Evolutionary conservation across 1,140 invertebrate genomes (phyloP), one percentile per base, ranked within the genome.

Genomic region (Tenebrio molitor): DNA sequence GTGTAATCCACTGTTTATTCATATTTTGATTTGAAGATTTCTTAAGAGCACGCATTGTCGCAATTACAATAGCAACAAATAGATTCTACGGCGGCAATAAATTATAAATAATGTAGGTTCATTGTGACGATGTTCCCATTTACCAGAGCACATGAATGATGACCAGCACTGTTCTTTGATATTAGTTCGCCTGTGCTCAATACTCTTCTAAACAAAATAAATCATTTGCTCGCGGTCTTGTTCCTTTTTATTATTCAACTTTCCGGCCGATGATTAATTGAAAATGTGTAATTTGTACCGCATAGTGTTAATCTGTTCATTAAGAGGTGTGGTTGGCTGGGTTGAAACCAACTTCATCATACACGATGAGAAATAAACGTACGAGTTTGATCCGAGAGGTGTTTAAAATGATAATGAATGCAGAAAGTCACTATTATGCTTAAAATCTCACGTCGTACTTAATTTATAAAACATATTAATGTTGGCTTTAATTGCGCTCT

Each of bases 271-370:
- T 58, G 50, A 58, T 58, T 58, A 58, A 58, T 58, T 58, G 14
- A 23, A 58, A 58, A 14, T 58, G 50, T 58, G 50, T 58, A 58
- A 58, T 58, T 58, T 58, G 50, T 58, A 58, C 25, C 50, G 29
- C 50, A 29, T 50, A 58, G 50, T 58, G 50, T 29, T 58, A 58
- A 58, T 33, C 50, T 58, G 29, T 58, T 58, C 50, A 58, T 58
- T 29, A 58, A 29, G 23, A 58, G 50, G 50, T 58, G 50, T 58
- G 50, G 50, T 21, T 58, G 50, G 25, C 23, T 10, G 17, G 4
- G 3, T 17, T 17, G 15, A 46, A 46, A 46, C 14, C 15, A 34
- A 58, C 50, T 58, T 25, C 23, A 58, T 58, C 50, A 58, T 58
- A 29, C 21, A 23, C 4, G 44, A 21, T 50, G 44, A 17, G 44